A percentile compares a stretch with the other conserved stretches of the same genome.
Evolutionary conservation across 1,140 invertebrate species (phyloP).

Genomic region (Drosophila parabipectinata): DNA sequence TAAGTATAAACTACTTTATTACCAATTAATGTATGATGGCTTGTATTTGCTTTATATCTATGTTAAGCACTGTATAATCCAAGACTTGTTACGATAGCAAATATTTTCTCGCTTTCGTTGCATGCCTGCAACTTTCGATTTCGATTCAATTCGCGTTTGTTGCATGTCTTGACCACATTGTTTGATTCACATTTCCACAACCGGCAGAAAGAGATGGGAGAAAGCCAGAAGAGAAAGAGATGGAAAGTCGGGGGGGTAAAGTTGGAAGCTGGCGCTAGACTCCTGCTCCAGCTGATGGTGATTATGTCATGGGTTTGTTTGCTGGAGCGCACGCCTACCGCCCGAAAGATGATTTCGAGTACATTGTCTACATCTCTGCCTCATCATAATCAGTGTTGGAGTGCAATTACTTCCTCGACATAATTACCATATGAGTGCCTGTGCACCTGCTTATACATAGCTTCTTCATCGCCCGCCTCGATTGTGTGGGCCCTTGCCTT

Average conservation of each 20-base stretch:
- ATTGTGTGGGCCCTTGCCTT: constrained; percentile 17
- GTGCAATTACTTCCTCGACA: constrained; percentile 77
- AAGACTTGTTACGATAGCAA: constrained; percentile 56
- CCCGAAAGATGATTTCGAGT: constrained; percentile 29
- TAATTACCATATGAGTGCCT: constrained; percentile 54
- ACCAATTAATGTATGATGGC: neutral
- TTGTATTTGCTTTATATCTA: constrained; percentile 10
- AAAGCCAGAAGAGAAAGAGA: constrained; percentile 5
- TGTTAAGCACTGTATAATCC: constrained; percentile 21
- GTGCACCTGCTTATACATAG: neutral
- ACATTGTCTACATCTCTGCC: constrained; percentile 67
- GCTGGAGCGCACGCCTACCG: constrained; percentile 47
- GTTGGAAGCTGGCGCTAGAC: constrained; percentile 61
- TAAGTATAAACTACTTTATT: too few species aligned
- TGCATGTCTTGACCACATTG: constrained; percentile 80
- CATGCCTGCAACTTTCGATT: constrained; percentile 79
- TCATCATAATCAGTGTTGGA: constrained; percentile 41
- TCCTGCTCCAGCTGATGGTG: constrained; percentile 30
- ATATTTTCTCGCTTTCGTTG: constrained; percentile 57
- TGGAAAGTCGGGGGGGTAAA: neutral
- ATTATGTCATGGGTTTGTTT: constrained; percentile 67
- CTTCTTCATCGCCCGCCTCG: neutral
- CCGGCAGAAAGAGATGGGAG: constrained; percentile 17
- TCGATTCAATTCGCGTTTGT: constrained; percentile 75
- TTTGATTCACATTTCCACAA: constrained; percentile 53